Conservation (phyloP, 92 coral and sea anemone genomes). For the Plumapathes pennacea region DNA sequence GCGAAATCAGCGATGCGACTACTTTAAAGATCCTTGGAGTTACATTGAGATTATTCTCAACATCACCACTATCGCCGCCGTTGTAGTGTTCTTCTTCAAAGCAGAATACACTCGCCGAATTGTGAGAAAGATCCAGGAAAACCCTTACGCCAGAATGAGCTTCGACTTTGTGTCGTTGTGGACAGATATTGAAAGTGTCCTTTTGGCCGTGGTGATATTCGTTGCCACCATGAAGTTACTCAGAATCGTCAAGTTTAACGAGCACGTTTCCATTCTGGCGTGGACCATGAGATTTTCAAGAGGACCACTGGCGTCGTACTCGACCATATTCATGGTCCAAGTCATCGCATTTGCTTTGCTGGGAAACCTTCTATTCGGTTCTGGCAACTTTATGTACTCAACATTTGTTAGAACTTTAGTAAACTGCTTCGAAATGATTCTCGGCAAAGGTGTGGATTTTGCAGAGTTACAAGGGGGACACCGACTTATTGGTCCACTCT, state of each 20-base stretch:
- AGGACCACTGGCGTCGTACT: constrained; percentile 52
- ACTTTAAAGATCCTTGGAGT: constrained; percentile 82
- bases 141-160: constrained; percentile 85
- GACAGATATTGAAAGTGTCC: constrained; percentile 63
- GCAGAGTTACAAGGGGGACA: constrained; percentile 45
- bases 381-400: constrained; percentile 63
- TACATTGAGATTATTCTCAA: constrained; percentile 51
- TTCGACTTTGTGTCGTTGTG: constrained; percentile 80
- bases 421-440: constrained; percentile 81
- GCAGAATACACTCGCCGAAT: constrained; percentile 50
- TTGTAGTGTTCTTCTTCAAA: constrained; percentile 56
- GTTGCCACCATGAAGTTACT: constrained; percentile 79
- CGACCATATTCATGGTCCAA: constrained; percentile 37
- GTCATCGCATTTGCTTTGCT: constrained; percentile 73
- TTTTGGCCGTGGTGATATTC: constrained; percentile 68
- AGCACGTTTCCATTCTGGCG: constrained; percentile 59
- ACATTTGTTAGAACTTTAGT: constrained; percentile 56
- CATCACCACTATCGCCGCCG: constrained; percentile 46
- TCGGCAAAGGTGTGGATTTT: constrained; percentile 78
- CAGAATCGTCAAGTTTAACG: constrained; percentile 71
- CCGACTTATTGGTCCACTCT: constrained; percentile 76
- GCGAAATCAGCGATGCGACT: constrained; percentile 16
- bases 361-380: constrained; percentile 75
- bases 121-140: constrained; percentile 54
- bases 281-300: constrained; percentile 49